Percentiles rank a stretch among this genome's conserved stretches.
phyloP scores from a whole-genome alignment of 2,888 invertebrate genomes.

The Salticus scenicus region DNA sequence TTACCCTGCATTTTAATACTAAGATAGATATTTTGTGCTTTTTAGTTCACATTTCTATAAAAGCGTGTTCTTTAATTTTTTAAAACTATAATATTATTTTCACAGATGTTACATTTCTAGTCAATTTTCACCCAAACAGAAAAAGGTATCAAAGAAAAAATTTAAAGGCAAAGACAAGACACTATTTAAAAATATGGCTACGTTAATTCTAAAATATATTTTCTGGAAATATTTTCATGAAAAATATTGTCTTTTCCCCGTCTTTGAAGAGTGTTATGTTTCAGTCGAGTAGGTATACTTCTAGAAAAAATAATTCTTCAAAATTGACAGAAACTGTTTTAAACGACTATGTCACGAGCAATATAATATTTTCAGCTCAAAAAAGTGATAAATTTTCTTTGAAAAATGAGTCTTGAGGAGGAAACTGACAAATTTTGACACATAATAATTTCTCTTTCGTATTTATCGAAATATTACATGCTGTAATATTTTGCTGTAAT shows the following conservation, averaged over 20 bases:
- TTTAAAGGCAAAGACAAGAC: background rate
- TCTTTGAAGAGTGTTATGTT: too few species aligned
- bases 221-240: background rate
- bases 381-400: background rate
- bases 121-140: too few species aligned
- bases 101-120: too few species aligned
- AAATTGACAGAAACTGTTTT: background rate
- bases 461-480: background rate
- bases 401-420: background rate
- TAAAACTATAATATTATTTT: too few species aligned
- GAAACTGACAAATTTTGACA: background rate
- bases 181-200: background rate
- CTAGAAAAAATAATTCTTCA: background rate
- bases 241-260: background rate
- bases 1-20: too few species aligned
- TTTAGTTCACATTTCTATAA: too few species aligned
- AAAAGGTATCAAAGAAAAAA: background rate
- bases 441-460: background rate
- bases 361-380: background rate
- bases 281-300: too few species aligned
- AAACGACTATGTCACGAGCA: background rate
- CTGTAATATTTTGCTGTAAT: too few species aligned
- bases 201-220: background rate
- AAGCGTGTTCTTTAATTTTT: too few species aligned
- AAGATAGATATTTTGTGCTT: too few species aligned